Base-by-base conservation (phyloP, 1,140 invertebrate genomes). In the Trypoxylus dichotomus region DNA sequence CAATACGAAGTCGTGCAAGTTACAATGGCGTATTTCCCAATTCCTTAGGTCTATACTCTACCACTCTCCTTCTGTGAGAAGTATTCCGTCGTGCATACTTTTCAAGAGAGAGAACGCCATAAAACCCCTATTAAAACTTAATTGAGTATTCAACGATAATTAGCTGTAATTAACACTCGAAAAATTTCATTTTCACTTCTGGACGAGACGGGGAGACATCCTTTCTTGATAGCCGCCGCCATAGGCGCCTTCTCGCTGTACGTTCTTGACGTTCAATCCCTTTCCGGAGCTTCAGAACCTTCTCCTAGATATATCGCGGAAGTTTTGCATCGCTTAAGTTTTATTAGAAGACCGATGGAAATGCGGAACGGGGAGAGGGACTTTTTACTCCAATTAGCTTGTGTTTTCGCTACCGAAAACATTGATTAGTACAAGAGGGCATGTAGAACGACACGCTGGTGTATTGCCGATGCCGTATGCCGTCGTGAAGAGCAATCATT, bases 61-160 rank as follows among this genome's bases (percentile, higher is more conserved):
- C 5, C 10, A 5, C 5, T 2, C 32, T 8, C 32, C 10, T 2
- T 37, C 32, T 37, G 32, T 5, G 32, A 8, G 10, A 37, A 37
- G 32, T 8, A 37, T 8, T 37, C n/a, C 32, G 32, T 37, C 32
- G 43, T 3, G 43, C 43, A 19, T 0, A 47, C 43, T 0, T 47
- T 13, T 13, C 43, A 19, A 47, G 43, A 47, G 15, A 47, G 3
- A 47, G n/a, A 47, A 47, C 43, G 43, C 19, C 25, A 63, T 27
- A 63, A 63, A 63, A 63, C 21, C 21, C 60, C 5, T 24, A 63
- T 63, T 63, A 63, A 63, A 63, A 63, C 21, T 63, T 63, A 63
- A 63, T 63, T 63, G 60, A 19, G 25, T 63, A 63, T 63, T 63
- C 60, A 27, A 63, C 19, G 60, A 63, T 63, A 24, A 63, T 63